These are phyloP conservation scores for Mythimna impura DNA, from an alignment of 2,888 invertebrate genomes.

Conservation along the genomic window DNA sequence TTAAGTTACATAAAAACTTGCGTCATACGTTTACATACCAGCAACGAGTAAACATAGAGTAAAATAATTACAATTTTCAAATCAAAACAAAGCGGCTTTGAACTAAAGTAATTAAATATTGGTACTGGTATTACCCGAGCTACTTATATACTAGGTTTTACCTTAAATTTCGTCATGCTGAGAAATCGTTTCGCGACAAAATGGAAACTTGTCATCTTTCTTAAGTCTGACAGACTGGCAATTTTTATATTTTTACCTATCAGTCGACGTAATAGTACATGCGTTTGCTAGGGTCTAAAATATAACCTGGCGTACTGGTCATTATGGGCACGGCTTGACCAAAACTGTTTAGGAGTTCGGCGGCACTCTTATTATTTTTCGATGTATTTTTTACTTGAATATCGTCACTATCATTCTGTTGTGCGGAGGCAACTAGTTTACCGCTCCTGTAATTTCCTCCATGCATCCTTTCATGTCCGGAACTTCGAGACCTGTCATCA, in stretches of 20 bases:
- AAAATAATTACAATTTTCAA: conserved; percentile 25
- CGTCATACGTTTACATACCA: conserved; percentile 21
- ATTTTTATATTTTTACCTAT: conserved; percentile 30
- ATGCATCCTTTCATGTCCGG: conserved; percentile 75
- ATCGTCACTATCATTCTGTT: conserved; percentile 55
- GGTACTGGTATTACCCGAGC: conserved; percentile 23
- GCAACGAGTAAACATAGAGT: conserved; percentile 6
- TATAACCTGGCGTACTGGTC: conserved; percentile 82
- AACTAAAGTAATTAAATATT: conserved; percentile 25
- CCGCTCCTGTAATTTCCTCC: conserved; percentile 87
- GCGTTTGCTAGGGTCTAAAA: conserved; percentile 88
- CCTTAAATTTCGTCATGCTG: conserved; percentile 20
- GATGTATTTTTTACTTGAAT: conserved; percentile 61
- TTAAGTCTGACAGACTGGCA: conserved; percentile 1
- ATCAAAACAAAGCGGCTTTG: conserved; percentile 30
- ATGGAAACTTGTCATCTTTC: conserved; percentile 27
- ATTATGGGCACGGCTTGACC: conserved; percentile 82
- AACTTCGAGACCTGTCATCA: conserved; percentile 69
- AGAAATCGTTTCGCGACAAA: conserved; percentile 33
- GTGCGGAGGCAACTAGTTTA: conserved; percentile 70
- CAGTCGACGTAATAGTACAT: conserved; percentile 88
- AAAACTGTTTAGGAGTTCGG: conserved; percentile 81
- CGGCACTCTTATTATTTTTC: conserved; percentile 73
- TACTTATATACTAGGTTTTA: conserved; percentile 33
- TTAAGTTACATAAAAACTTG: conserved; percentile 42